A percentile compares a stretch with the other conserved stretches of the same genome.
Conservation (phyloP, 2,113 vertebrate species). For the Odobenus rosmarus region DNA sequence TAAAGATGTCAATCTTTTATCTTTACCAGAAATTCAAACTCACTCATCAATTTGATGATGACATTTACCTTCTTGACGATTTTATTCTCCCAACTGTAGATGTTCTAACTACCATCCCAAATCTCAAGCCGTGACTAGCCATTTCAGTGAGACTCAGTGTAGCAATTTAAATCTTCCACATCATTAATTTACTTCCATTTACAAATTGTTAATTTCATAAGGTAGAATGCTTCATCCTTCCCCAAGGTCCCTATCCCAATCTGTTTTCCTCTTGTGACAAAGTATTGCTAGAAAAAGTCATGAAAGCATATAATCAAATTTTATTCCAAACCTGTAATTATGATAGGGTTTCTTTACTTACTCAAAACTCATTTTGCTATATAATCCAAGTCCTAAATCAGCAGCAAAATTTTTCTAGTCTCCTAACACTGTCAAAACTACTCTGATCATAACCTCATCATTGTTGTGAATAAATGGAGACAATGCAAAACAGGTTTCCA, state of each 20-base stretch:
- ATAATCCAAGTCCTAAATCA: background rate
- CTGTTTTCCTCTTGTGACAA: background rate
- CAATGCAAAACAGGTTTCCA: background rate
- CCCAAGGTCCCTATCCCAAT: background rate
- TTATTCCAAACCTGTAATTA: background rate
- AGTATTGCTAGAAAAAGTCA: background rate
- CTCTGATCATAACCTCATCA: background rate
- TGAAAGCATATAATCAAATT: background rate
- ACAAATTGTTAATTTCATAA: background rate
- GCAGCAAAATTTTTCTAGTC: background rate
- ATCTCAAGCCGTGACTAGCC: background rate
- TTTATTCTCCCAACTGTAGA: background rate
- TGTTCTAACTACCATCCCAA: background rate
- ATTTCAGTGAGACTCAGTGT: background rate
- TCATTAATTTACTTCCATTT: background rate
- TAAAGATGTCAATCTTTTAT: background rate
- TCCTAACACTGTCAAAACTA: background rate
- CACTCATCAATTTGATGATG: background rate
- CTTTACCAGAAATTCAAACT: background rate
- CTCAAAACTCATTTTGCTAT: background rate
- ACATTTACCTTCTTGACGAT: background rate
- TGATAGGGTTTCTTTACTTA: background rate
- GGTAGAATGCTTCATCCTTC: background rate
- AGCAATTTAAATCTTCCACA: background rate
- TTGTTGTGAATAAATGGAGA: background rate